Base-by-base conservation (phyloP, 2,113 vertebrate genomes). In the Chionomys nivalis region DNA sequence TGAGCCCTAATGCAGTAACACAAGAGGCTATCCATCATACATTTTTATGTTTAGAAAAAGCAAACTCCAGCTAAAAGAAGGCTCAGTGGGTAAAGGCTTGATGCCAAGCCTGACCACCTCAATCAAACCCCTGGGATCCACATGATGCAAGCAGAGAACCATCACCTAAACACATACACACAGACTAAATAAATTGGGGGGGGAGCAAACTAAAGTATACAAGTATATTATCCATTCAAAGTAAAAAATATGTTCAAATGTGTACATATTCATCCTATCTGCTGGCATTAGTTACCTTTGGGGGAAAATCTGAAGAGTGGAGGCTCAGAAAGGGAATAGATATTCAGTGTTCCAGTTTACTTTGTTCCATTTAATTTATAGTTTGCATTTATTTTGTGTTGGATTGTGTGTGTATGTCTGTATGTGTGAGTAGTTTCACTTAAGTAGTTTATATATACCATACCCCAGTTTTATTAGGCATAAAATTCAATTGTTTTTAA, bases 261-360 rank as follows among this genome's bases (percentile, higher is more conserved):
- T 61, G 70, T 94, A 92, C 13, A 49, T 26, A 76, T 33, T 52
- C 55, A 95, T 26, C 44, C 33, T 92, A 93, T n/a, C 23, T 73
- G 81, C 42, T 68, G 68, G 68, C 42, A 77, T 17, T 28, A 82
- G 58, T 85, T 88, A 95, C 19, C 9, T 89, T 39, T 86, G 49
- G 4, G 76, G 33, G 77, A 76, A 65, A 83, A 49, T 44, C 12
- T 95, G 44, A 66, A 86, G 23, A 42, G 28, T 63, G 1, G 21
- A 92, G 23, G 24, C 31, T 79, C 63, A 85, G 76, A 21, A 94
- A 94, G 49, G 12, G 78, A 95, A 86, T 31, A 1, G 87, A 47
- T 93, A 91, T 93, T 86, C 73, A 70, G 86, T 86, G 89, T 94
- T 95, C 77, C 44, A 55, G 11, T 79, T 42, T 94, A 13, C 47